Evolutionary conservation across 2,113 vertebrate genomes (phyloP).

Genomic region (western clawed frog (Xenopus tropicalis)): DNA sequence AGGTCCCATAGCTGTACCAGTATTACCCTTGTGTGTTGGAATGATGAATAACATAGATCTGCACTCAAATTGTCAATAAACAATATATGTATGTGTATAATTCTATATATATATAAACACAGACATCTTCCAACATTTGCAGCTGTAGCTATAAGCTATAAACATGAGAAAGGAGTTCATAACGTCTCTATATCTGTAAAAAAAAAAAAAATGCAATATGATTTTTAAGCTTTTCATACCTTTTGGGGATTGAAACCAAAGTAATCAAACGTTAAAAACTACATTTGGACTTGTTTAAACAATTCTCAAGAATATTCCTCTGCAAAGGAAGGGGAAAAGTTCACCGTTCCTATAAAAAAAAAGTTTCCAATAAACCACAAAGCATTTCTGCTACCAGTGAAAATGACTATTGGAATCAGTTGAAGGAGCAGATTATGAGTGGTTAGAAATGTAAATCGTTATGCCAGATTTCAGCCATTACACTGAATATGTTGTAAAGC

Average conservation of each 20-base stretch:
- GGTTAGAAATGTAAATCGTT: constrained; percentile 34
- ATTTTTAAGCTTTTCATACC: constrained; percentile 37
- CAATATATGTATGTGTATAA: no score
- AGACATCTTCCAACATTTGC: not conserved
- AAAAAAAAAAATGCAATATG: constrained; percentile 46
- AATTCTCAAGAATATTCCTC: constrained; percentile 55
- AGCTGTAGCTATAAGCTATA: constrained; percentile 32
- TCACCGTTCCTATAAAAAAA: constrained; percentile 40
- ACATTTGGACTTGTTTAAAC: constrained; percentile 60
- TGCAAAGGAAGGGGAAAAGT: constrained; percentile 50
- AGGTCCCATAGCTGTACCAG: no score
- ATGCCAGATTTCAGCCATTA: constrained; percentile 39
- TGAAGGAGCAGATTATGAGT: constrained; percentile 55
- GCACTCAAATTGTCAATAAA: no score
- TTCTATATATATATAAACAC: not conserved
- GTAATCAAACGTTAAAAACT: constrained; percentile 58
- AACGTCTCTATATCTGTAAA: constrained; percentile 60
- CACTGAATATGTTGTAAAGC: constrained; percentile 32
- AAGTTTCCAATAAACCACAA: constrained; percentile 49
- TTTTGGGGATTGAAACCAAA: constrained; percentile 55
- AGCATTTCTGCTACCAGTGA: constrained; percentile 58
- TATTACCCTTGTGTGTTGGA: no score
- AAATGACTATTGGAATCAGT: constrained; percentile 47
- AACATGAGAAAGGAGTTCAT: constrained; percentile 41
- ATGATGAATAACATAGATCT: no score